These are phyloP conservation scores for Papilio gigon DNA, from an alignment of 2,888 invertebrate species.

Conservation along the genomic window DNA sequence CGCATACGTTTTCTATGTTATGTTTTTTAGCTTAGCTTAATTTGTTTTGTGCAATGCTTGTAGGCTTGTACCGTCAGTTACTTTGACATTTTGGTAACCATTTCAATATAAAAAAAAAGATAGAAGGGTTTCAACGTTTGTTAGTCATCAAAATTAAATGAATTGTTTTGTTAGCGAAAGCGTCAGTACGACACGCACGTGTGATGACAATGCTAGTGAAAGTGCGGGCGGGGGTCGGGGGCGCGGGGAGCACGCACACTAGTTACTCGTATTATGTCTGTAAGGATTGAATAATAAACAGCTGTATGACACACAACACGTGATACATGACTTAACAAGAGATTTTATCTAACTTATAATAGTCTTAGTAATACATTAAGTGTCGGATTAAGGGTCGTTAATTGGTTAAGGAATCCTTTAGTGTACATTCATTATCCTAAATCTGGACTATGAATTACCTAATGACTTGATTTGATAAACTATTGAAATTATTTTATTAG, in stretches of 20 bases:
- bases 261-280: conserved; percentile 49
- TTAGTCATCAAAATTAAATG: conserved; percentile 55
- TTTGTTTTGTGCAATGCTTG: too few relatives aligned
- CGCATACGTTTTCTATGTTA: too few relatives aligned
- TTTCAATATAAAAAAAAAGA: conserved; percentile 42
- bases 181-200: conserved; percentile 50
- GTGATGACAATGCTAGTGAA: conserved; percentile 65
- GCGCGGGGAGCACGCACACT: conserved; percentile 54
- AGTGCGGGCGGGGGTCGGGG: conserved; percentile 55
- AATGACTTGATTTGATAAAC: too few relatives aligned
- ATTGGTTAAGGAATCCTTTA: too few relatives aligned
- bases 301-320: not conserved
- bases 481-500: too few relatives aligned
- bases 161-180: conserved; percentile 64
- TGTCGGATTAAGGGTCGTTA: conserved; percentile 28
- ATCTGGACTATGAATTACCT: too few relatives aligned
- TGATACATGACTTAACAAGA: not conserved
- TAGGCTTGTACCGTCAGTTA: too few relatives aligned
- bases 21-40: too few relatives aligned
- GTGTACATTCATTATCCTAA: too few relatives aligned
- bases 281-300: conserved; percentile 2
- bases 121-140: conserved; percentile 47
- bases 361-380: conserved; percentile 45
- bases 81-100: not conserved
- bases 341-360: conserved; percentile 10